Percentiles rank a stretch among this genome's conserved stretches.
phyloP scores from a whole-genome alignment of 2,113 vertebrate genomes.

The Barbus barbus region DNA sequence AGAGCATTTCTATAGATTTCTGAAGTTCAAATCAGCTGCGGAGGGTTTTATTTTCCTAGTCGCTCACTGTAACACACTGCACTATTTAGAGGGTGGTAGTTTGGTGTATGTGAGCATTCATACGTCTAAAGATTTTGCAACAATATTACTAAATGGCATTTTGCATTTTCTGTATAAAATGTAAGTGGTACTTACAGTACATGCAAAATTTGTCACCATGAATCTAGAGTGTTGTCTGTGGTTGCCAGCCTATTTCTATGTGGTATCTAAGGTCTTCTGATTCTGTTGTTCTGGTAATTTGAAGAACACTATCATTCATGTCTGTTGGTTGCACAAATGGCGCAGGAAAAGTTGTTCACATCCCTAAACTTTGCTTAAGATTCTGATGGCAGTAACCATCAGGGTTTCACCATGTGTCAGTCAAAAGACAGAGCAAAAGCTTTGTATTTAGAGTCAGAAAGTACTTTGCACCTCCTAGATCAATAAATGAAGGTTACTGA shows the following conservation, averaged over 20 bases:
- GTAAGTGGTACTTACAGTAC: neutral
- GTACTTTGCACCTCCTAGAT: neutral
- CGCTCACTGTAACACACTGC: neutral
- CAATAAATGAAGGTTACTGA: conserved; percentile 27
- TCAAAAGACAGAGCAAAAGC: neutral
- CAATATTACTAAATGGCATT: neutral
- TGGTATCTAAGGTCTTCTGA: too few species aligned
- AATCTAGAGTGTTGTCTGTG: neutral
- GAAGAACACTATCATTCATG: too few species aligned
- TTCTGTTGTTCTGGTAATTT: too few species aligned
- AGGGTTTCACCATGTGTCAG: neutral
- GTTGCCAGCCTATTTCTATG: neutral
- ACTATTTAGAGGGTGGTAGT: neutral
- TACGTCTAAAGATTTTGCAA: neutral
- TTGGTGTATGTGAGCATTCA: neutral
- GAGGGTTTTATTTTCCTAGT: neutral
- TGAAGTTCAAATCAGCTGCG: neutral
- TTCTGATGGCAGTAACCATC: neutral
- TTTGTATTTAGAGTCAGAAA: neutral
- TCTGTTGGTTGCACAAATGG: too few species aligned
- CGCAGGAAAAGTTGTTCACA: too few species aligned
- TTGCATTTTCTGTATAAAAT: neutral
- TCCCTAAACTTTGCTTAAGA: too few species aligned
- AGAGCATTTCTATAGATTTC: conserved; percentile 15
- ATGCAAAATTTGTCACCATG: neutral